phyloP scores from a whole-genome alignment of 2,888 invertebrate genomes.

The Pherbina coryleti region DNA sequence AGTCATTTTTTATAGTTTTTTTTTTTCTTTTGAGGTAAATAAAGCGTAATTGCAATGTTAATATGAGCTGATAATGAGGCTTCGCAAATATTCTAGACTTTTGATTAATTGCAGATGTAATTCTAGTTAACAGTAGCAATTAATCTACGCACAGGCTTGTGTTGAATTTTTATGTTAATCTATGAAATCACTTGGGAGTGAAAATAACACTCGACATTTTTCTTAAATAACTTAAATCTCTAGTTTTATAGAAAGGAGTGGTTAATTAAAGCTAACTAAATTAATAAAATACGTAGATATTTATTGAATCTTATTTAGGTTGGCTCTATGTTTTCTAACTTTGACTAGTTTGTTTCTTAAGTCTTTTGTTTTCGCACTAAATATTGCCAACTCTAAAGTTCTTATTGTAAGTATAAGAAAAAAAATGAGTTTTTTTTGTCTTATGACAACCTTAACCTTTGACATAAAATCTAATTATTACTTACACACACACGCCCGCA shows the following conservation, averaged over 20 bases:
- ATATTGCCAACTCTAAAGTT: too few species aligned
- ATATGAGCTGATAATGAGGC: too few species aligned
- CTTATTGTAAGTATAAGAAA: too few species aligned
- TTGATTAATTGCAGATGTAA: constrained; percentile 10
- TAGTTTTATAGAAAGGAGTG: too few species aligned
- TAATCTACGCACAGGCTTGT: not conserved
- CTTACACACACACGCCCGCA: constrained; percentile 27
- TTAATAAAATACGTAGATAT: too few species aligned
- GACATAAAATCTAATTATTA: constrained; percentile 29
- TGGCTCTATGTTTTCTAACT: too few species aligned
- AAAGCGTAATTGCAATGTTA: not conserved
- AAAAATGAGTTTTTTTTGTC: too few species aligned
- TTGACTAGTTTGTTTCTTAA: constrained; percentile 28
- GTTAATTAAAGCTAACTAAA: too few species aligned
- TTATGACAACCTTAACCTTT: constrained; percentile 49
- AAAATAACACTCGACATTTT: not conserved
- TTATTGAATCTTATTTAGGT: too few species aligned
- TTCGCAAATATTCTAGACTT: not conserved
- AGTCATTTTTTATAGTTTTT: not conserved
- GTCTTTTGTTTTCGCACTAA: constrained; percentile 15
- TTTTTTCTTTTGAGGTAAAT: not conserved
- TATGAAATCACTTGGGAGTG: not conserved
- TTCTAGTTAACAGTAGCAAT: not conserved
- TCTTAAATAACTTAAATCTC: too few species aligned
- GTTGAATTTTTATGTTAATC: not conserved